Percentiles rank a stretch among this genome's conserved stretches.
Conservation (phyloP, 2,113 vertebrate genomes). For the Trematomus loennbergii region DNA sequence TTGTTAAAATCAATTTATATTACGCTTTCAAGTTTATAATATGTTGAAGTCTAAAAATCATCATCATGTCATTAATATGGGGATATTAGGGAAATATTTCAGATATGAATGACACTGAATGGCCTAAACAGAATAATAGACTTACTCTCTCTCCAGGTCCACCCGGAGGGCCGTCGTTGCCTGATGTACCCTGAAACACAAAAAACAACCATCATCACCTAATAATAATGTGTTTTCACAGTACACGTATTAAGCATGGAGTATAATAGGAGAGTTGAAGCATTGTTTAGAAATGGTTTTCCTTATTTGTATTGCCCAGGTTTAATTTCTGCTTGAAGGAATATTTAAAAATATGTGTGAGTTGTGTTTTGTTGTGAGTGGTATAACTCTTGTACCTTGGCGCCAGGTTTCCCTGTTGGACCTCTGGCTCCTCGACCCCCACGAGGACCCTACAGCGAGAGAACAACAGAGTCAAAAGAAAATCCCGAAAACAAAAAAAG, state of each 20-base stretch:
- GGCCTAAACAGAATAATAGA: conserved; percentile 27
- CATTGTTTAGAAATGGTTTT: background rate
- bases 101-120: background rate
- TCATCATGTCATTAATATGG: no score
- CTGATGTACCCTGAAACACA: conserved; percentile 90
- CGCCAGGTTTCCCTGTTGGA: conserved; percentile 96
- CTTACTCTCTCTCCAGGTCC: conserved; percentile 97
- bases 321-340: background rate
- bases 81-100: no score
- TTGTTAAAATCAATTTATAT: background rate
- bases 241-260: background rate
- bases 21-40: background rate
- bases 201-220: conserved; percentile 19
- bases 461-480: background rate
- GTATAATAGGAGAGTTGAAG: background rate
- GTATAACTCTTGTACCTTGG: conserved; percentile 86
- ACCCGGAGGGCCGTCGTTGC: conserved; percentile 94
- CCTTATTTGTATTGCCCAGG: background rate
- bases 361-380: background rate
- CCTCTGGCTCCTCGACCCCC: conserved; percentile 96
- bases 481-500: background rate
- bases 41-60: background rate
- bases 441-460: conserved; percentile 89
- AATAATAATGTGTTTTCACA: background rate
- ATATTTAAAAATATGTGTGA: background rate